Base-by-base conservation (phyloP, 2,797 vertebrate genomes). In the Podarcis lilfordi region DNA sequence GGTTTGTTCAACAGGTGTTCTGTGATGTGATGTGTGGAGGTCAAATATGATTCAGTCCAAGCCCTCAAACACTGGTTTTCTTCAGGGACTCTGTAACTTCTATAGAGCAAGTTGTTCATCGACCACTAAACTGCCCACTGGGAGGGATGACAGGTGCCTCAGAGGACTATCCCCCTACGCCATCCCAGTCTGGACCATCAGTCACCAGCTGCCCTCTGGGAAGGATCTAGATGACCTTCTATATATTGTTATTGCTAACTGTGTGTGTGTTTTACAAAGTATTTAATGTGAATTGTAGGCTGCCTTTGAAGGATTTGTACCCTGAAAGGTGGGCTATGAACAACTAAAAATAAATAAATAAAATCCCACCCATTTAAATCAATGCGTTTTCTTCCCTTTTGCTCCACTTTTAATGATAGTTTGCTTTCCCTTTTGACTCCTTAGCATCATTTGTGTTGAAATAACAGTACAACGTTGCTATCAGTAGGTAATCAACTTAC, bases 391-490 rank as follows among this genome's bases (percentile, higher is more conserved):
- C 43, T 84, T 17, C 19, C 87, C 40, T 74, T 83, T 37, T 21
- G 40, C 79, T 87, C 29, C 17, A 45, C n/a, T 68, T 77, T 85
- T 43, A 43, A 43, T 43, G 43, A 43, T 9, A 43, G 43, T 43
- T 43, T 43, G 43, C 43, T 55, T 55, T 61, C 72, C 45, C 82
- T 84, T 29, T 88, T 90, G 88, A 15, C 74, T 92, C 32, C 61
- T 61, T 82, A 69, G 40, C 43, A n/a, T 61, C 85, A 32, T 59
- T 88, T 85, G 90, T 69, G 90, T 79, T 78, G 75, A 43, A 92
- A 64, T 5, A n/a, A 55, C 29, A 68, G 3, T 15, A 84, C 81
- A 13, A 77, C 0, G 1, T 66, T 76, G 21, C n/a, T 1, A 0
- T n/a, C 3, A 2, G 71, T 13, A 88, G 8, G 35, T 29, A 27